These are phyloP conservation scores for Mus spretus DNA, from an alignment of 2,797 vertebrate genomes.

Conservation along the genomic window DNA sequence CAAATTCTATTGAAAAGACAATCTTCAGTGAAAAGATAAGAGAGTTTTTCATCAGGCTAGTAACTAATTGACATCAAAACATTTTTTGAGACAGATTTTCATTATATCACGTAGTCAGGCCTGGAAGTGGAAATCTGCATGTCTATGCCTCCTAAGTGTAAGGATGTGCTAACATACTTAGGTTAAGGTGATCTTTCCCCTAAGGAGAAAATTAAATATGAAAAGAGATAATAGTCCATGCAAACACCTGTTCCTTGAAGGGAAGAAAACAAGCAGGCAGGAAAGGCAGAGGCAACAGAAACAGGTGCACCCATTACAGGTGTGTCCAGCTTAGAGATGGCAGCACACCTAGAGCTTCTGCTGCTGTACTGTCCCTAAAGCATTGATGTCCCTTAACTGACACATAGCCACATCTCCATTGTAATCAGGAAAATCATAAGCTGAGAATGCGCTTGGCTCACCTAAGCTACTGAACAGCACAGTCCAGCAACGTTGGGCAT, in stretches of 20 bases:
- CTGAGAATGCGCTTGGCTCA: not conserved
- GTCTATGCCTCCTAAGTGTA: not conserved
- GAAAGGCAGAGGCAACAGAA: not conserved
- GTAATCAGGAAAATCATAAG: not conserved
- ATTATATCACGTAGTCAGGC: not conserved
- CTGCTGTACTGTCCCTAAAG: rapidly evolving
- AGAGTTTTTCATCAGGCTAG: not conserved
- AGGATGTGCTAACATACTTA: not conserved
- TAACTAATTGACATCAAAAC: conserved; percentile 19
- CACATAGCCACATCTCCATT: not conserved
- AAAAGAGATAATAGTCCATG: not conserved
- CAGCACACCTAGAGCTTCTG: too few species aligned
- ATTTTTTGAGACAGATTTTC: not conserved
- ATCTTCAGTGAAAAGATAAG: not conserved
- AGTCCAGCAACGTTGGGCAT: too few species aligned
- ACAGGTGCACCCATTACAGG: too few species aligned
- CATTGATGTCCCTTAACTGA: not conserved
- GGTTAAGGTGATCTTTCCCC: not conserved
- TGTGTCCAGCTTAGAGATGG: not conserved
- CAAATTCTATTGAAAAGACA: not conserved
- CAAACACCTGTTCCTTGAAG: not conserved
- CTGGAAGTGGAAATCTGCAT: not conserved
- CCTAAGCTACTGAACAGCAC: not conserved
- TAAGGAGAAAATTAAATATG: conserved; percentile 31
- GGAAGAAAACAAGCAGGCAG: not conserved